Evolutionary conservation across 2,113 vertebrate genomes (phyloP).

Genomic region (Pollimyrus isidori): DNA sequence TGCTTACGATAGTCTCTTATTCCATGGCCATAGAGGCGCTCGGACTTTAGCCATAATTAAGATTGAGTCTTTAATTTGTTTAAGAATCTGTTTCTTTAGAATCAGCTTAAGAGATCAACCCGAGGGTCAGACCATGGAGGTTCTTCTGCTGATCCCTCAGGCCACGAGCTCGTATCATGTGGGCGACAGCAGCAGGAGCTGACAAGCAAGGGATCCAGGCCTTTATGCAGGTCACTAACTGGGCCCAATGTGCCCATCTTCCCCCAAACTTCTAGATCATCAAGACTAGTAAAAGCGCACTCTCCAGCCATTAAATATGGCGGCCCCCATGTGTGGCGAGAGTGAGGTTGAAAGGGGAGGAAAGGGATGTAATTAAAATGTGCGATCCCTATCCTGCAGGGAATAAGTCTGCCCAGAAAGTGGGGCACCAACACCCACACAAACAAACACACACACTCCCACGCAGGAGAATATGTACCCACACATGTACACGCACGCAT

Average conservation of each 20-base stretch:
- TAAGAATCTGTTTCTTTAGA: neutral
- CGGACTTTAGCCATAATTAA: neutral
- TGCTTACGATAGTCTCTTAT: neutral
- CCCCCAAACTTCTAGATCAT: neutral
- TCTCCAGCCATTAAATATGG: neutral
- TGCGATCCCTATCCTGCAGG: neutral
- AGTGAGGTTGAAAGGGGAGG: neutral
- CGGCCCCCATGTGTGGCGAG: neutral
- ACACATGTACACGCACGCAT: neutral
- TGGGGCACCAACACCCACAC: neutral
- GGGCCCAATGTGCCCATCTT: neutral
- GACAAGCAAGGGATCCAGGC: neutral
- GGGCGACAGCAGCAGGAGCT: neutral
- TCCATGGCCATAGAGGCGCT: neutral
- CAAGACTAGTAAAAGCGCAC: neutral
- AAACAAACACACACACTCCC: neutral
- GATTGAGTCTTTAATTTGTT: neutral
- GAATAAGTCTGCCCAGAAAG: neutral
- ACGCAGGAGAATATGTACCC: neutral
- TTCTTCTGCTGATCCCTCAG: neutral
- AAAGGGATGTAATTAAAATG: neutral
- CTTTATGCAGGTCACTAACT: neutral
- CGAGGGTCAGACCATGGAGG: neutral
- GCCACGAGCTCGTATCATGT: neutral
- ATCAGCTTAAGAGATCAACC: slow-evolving; percentile 4